A percentile compares a stretch with the other conserved stretches of the same genome.
phyloP scores from a whole-genome alignment of 2,797 vertebrate genomes.

The Sciurus carolinensis region DNA sequence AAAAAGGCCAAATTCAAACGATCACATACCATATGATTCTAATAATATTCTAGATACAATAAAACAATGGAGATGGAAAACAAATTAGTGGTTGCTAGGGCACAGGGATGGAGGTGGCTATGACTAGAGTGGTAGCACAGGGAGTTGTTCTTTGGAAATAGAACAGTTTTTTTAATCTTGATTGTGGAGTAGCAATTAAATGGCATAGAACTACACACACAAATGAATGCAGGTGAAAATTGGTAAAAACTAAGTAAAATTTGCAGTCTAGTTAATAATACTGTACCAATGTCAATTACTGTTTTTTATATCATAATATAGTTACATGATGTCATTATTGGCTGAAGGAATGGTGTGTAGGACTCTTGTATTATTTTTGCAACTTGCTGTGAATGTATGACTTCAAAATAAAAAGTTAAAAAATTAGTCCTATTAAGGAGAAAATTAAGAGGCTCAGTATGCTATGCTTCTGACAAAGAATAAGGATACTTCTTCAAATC shows the following conservation, averaged over 20 bases:
- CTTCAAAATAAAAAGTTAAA: slow-evolving; percentile 42
- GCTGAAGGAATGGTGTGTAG: neutral
- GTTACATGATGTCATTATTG: too few relatives aligned
- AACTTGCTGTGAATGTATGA: neutral
- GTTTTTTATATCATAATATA: too few relatives aligned
- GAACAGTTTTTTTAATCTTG: too few relatives aligned
- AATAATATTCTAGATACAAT: neutral
- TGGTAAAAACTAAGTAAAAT: too few relatives aligned
- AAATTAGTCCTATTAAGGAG: neutral
- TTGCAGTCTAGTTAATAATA: too few relatives aligned
- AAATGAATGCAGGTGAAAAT: too few relatives aligned
- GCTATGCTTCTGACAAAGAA: neutral
- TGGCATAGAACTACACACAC: too few relatives aligned
- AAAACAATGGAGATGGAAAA: neutral
- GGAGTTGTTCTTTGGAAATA: too few relatives aligned
- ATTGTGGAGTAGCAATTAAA: too few relatives aligned
- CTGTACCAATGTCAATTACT: too few relatives aligned
- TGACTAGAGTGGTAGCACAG: neutral
- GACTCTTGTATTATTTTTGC: neutral
- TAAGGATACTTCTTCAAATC: too few relatives aligned
- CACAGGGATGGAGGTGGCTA: neutral
- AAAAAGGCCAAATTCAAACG: neutral
- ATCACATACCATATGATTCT: neutral
- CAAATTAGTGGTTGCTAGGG: neutral
- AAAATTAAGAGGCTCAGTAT: neutral